Conservation (phyloP, 1,140 invertebrate species). For the Mercenaria mercenaria region DNA sequence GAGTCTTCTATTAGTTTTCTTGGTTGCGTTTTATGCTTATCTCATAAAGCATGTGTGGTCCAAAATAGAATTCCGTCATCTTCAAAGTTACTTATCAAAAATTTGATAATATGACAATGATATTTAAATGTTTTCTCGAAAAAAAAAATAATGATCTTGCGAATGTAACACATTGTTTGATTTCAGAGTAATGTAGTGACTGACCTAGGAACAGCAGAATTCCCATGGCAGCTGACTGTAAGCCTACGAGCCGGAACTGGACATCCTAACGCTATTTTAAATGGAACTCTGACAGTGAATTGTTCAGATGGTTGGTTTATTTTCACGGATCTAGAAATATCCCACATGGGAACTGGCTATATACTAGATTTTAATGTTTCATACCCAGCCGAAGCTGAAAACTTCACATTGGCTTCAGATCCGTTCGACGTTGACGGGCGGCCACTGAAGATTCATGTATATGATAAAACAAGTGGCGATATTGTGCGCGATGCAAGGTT, state of each 20-base stretch:
- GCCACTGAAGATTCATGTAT: conserved; percentile 55
- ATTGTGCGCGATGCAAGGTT: conserved; percentile 15
- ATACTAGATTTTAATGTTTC: conserved; percentile 75
- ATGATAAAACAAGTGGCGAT: conserved; percentile 35
- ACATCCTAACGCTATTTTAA: conserved; percentile 32
- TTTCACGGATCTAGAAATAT: conserved; percentile 58
- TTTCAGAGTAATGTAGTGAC: conserved; percentile 39
- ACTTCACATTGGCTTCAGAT: conserved; percentile 65
- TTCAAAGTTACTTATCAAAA: no score
- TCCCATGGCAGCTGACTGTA: conserved; percentile 52
- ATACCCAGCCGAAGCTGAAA: conserved; percentile 69
- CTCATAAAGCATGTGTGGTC: no score
- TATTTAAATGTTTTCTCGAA: no score
- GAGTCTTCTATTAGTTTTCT: no score
- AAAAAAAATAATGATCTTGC: no score
- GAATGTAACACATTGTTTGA: no score
- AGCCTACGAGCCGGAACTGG: conserved; percentile 54
- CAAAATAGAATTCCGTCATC: no score
- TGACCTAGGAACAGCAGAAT: conserved; percentile 52
- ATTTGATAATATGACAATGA: no score
- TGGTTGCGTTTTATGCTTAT: no score
- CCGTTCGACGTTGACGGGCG: conserved; percentile 59
- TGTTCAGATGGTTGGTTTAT: conserved; percentile 43
- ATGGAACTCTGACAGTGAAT: conserved; percentile 32
- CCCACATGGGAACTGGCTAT: conserved; percentile 69